Conservation (phyloP, 2,888 invertebrate genomes). For the Tineola bisselliella region DNA sequence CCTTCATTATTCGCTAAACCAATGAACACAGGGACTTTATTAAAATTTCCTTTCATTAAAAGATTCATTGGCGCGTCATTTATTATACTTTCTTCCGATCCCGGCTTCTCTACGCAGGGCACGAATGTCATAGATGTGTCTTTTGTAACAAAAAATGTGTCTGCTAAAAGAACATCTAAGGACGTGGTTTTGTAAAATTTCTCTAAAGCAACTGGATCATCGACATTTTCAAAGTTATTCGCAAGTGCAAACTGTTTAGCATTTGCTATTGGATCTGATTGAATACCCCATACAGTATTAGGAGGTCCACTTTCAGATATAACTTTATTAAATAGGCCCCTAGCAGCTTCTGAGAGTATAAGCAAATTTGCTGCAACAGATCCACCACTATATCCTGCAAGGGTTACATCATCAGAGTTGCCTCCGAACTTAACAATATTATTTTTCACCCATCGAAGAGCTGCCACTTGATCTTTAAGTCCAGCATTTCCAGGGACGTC, state of each 20-base stretch:
- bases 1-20: conserved; percentile 15
- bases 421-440: conserved; percentile 16
- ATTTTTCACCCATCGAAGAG: conserved; percentile 15
- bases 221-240: conserved; percentile 24
- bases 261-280: conserved; percentile 9
- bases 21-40: conserved; percentile 10
- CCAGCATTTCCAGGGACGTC: conserved; percentile 35
- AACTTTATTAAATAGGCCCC: conserved; percentile 15
- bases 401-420: conserved; percentile 16
- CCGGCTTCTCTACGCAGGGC: conserved; percentile 12
- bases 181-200: conserved; percentile 30
- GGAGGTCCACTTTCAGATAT: conserved; percentile 15
- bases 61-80: conserved; percentile 10
- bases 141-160: conserved; percentile 10
- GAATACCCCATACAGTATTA: not conserved
- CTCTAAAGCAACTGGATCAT: conserved; percentile 30
- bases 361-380: conserved; percentile 13
- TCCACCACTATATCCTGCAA: conserved; percentile 16
- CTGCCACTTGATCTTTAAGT: conserved; percentile 17
- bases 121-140: conserved; percentile 14
- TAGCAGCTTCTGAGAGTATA: conserved; percentile 13
- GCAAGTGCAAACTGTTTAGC: conserved; percentile 24
- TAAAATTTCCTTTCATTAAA: conserved; percentile 10
- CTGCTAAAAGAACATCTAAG: conserved; percentile 22
- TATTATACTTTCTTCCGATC: conserved; percentile 2